Evolutionary conservation across 2,113 vertebrate species (phyloP).

Genomic region (Nothoprocta perdicaria): DNA sequence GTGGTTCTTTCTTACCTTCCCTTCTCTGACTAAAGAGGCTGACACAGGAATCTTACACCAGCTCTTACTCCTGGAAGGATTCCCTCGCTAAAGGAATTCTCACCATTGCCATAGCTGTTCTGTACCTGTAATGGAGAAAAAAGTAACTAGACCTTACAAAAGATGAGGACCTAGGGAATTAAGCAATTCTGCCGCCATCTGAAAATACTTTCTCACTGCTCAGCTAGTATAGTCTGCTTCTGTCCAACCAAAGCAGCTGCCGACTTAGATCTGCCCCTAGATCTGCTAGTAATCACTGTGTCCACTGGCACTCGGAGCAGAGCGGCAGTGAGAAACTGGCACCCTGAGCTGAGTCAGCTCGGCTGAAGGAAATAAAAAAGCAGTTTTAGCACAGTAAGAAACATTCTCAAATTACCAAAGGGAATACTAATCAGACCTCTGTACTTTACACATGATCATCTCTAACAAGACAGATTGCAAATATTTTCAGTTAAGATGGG

Average conservation of each 20-base stretch:
- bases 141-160: neutral
- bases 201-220: neutral
- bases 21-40: neutral
- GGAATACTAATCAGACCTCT: neutral
- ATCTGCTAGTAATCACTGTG: neutral
- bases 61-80: neutral
- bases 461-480: neutral
- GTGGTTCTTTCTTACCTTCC: neutral
- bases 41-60: neutral
- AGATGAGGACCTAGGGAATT: neutral
- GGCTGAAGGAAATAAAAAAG: neutral
- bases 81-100: neutral
- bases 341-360: neutral
- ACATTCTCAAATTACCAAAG: neutral
- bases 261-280: neutral
- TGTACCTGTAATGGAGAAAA: neutral
- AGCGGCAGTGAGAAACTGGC: neutral
- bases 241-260: neutral
- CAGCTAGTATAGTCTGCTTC: neutral
- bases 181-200: neutral
- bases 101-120: neutral
- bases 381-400: neutral
- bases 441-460: neutral
- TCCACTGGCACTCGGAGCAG: neutral
- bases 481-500: neutral